Evolutionary conservation across 2,113 vertebrate genomes (phyloP).

Genomic region (Paralichthys olivaceus): DNA sequence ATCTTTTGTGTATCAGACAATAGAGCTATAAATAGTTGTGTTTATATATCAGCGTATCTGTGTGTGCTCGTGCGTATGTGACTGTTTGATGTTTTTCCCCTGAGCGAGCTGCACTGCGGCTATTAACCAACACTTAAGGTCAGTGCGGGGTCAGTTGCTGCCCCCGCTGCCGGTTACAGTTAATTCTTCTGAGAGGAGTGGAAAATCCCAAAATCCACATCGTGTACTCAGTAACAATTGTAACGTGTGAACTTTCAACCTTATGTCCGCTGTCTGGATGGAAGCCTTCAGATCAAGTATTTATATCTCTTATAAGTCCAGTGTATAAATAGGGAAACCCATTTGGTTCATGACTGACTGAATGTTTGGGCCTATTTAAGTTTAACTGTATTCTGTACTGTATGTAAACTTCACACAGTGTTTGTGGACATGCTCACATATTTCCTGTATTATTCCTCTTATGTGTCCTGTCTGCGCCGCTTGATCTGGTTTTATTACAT

Average conservation of each 20-base stretch:
- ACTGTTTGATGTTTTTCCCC: constrained; percentile 8
- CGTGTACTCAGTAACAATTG: constrained; percentile 49
- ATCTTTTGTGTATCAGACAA: constrained; percentile 5
- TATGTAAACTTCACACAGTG: not conserved
- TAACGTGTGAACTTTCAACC: constrained; percentile 66
- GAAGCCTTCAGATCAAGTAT: constrained; percentile 60
- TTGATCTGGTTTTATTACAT: constrained; percentile 51
- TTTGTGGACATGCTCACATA: not conserved
- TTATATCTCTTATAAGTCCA: constrained; percentile 65
- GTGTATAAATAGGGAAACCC: constrained; percentile 60
- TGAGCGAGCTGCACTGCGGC: constrained; percentile 16
- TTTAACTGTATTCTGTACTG: constrained; percentile 1
- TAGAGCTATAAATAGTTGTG: constrained; percentile 8
- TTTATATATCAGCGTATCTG: constrained; percentile 9
- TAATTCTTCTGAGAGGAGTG: constrained; percentile 50
- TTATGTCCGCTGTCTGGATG: not conserved
- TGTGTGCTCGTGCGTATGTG: not conserved
- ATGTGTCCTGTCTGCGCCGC: constrained; percentile 10
- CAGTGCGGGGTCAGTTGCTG: constrained; percentile 16
- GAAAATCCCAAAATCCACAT: constrained; percentile 62
- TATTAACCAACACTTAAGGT: constrained; percentile 29
- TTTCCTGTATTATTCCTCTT: constrained; percentile 16
- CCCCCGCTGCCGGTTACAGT: constrained; percentile 30
- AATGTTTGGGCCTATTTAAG: constrained; percentile 37
- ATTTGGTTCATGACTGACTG: constrained; percentile 50